Percentiles rank a stretch among this genome's conserved stretches.
Conservation (phyloP, 2,113 vertebrate genomes). For the Chlamydotis undulata region DNA sequence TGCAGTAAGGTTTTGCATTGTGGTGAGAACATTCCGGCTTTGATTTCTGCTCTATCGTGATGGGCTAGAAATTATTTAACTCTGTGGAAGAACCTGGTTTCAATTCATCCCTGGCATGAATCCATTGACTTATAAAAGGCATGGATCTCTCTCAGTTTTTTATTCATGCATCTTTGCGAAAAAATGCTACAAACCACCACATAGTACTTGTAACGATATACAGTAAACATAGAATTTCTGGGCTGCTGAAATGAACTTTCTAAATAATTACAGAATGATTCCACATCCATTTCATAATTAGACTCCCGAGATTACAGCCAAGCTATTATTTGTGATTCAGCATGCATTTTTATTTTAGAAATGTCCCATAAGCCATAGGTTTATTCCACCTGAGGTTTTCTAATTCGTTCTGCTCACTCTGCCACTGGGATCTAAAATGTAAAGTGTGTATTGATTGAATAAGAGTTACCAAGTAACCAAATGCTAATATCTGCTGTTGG, state of each 20-base stretch:
- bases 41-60: neutral
- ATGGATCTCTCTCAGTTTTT: neutral
- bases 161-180: neutral
- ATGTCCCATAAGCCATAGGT: neutral
- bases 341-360: constrained; percentile 33
- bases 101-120: neutral
- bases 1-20: neutral
- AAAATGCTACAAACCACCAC: neutral
- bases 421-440: neutral
- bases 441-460: neutral
- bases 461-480: constrained; percentile 27
- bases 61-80: neutral
- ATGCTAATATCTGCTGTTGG: constrained; percentile 5
- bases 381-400: constrained; percentile 40
- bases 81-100: neutral
- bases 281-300: constrained; percentile 37
- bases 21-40: neutral
- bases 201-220: neutral
- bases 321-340: constrained; percentile 17
- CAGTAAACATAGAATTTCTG: neutral
- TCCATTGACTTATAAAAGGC: neutral
- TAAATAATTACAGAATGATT: constrained; percentile 33
- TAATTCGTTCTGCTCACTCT: neutral
- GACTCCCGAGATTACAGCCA: constrained; percentile 2
- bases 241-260: constrained; percentile 36